Evolutionary conservation across 1,140 invertebrate species (phyloP), one percentile per base, ranked within the genome.

Genomic region (Heliothis subflexa): DNA sequence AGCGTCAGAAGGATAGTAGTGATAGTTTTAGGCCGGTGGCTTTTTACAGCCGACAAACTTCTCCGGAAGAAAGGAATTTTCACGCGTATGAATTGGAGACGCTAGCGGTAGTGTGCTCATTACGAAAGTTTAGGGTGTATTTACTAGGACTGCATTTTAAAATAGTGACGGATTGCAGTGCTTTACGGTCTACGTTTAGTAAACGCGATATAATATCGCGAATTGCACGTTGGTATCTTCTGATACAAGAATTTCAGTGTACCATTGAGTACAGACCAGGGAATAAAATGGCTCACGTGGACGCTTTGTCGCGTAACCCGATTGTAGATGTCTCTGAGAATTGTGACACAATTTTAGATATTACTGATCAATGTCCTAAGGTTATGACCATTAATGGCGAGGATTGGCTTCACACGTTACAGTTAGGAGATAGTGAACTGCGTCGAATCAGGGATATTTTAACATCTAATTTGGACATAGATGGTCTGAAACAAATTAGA

Each of bases 61-160:
- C 83, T 0, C 74, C 80, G 1, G 83, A 88, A 33, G 90, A 94
- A 75, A 77, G 77, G 18, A 82, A 82, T 25, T 92, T 86, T 72
- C 86, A 89, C 40, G 78, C 74, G 2, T 93, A 87, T 75, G 92
- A 94, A 75, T 73, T 93, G 1, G 91, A 92, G 59, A 88, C 89
- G 0, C 72, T 92, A 1, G 89, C 88, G 0, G 88, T 93, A 2
- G 68, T 93, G 13, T 61, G 68, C 9, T 80, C 87, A 0, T 40
- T 94, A 0, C 86, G 89, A 75, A 74, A 80, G 7, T 62, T 40
- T 14, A 13, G 59, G 3, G 28, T 62, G 5, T 62, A 62, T 14
- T 16, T 61, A 14, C 11, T 57, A 47, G 13, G 21, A 25, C 21
- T 1, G 21, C 21, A 25, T 25, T 25, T 25, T 25, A 25, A 25